Evolutionary conservation across 2,113 vertebrate species (phyloP), one percentile per base, ranked within the genome.

Genomic region (Ammodytes dubius): DNA sequence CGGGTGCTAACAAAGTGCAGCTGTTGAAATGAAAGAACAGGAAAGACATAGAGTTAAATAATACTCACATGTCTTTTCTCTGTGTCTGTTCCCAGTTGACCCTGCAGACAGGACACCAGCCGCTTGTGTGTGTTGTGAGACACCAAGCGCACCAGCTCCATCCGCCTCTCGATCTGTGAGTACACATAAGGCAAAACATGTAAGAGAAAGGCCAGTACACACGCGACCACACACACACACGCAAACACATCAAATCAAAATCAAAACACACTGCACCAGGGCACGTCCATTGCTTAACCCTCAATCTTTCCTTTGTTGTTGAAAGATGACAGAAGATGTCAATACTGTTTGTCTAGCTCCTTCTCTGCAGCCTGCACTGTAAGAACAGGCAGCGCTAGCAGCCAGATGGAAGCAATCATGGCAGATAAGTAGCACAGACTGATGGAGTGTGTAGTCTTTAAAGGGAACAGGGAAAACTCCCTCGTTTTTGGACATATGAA

Each of bases 51-150:
- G 49, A 8, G 12, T 0, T 53, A 4, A n/a, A 17, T 8, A 8
- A 6, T 52, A 59, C 97, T 97, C 84, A 99, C 98, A 0, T 98
- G 96, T 96, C 97, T 97, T 91, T 97, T 97, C 11, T 99, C 98
- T 0, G 94, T 77, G 14, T 99, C 98, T 0, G 95, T 95, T 63
- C 97, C 97, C n/a, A 95, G 92, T 59, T 97, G 97, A 76, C 97
- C 97, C 91, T 99, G 98, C 84, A 99, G 95, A 81, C 97, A 99
- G 0, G 89, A 90, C 5, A 95, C 90, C 74, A 99, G 93, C 74
- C 94, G 95, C 92, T 99, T 99, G 92, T 97, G 96, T 0, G 95
- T 91, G 71, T 96, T 97, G 91, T 99, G 98, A 13, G 96, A 97
- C 82, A 97, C 95, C 4, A 96, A 82, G 4, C 98, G 95, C 73